Percentiles rank a stretch among this genome's conserved stretches.
These are phyloP conservation scores for Aethes cnicana DNA, from an alignment of 2,888 invertebrate genomes.

Conservation along the genomic window DNA sequence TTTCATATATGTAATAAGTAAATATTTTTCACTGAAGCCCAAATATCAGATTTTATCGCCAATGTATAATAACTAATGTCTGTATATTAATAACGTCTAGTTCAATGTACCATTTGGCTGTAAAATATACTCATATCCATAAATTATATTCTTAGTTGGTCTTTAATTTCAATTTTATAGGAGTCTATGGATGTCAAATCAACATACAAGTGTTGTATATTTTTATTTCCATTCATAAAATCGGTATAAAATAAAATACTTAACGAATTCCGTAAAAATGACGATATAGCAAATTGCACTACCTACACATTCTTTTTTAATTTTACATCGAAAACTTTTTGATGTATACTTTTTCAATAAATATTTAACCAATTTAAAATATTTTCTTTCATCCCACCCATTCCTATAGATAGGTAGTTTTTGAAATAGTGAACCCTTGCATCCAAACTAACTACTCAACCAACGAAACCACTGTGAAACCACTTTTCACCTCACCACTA, in stretches of 20 bases:
- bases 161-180: too few species aligned
- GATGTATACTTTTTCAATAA: slow-evolving; percentile 79
- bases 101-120: slow-evolving; percentile 46
- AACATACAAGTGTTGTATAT: neutral
- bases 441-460: too few species aligned
- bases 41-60: too few species aligned
- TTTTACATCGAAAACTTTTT: slow-evolving; percentile 79
- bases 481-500: too few species aligned
- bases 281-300: slow-evolving; percentile 44
- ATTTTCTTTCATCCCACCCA: too few species aligned
- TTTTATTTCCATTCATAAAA: slow-evolving; percentile 2
- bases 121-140: slow-evolving; percentile 42
- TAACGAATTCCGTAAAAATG: slow-evolving; percentile 25
- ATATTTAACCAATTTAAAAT: slow-evolving; percentile 61
- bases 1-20: too few species aligned
- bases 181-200: slow-evolving; percentile 5
- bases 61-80: neutral
- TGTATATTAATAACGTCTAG: neutral
- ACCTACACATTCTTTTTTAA: slow-evolving; percentile 61
- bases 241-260: neutral
- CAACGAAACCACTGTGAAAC: too few species aligned
- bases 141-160: slow-evolving; percentile 31
- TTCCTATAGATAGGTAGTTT: too few species aligned
- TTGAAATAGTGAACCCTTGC: too few species aligned
- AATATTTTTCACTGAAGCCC: too few species aligned